Percentiles rank a stretch among this genome's conserved stretches.
phyloP scores from a whole-genome alignment of 2,113 vertebrate genomes.

The Hydropotes inermis region DNA sequence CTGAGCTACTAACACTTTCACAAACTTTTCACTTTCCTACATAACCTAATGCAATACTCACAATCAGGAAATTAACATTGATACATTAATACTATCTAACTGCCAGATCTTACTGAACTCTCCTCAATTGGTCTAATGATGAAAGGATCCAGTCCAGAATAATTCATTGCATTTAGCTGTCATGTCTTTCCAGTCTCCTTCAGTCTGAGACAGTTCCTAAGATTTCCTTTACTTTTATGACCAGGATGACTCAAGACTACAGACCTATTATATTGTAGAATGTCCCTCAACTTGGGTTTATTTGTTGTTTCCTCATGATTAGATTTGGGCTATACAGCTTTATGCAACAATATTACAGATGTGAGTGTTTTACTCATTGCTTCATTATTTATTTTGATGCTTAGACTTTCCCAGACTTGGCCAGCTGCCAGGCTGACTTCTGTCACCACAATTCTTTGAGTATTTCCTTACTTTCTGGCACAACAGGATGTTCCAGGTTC shows the following conservation, averaged over 20 bases:
- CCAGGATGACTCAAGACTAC: neutral
- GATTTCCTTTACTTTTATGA: neutral
- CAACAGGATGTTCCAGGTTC: neutral
- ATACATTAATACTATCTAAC: neutral
- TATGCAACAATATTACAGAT: slow-evolving; percentile 1
- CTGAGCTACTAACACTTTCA: neutral
- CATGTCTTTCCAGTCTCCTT: neutral
- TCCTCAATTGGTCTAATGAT: neutral
- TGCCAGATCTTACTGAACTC: neutral
- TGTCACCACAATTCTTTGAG: neutral
- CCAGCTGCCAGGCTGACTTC: neutral
- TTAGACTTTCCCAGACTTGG: slow-evolving; percentile 39
- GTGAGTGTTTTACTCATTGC: slow-evolving; percentile 1
- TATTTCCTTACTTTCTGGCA: slow-evolving; percentile 18
- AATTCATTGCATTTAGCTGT: neutral
- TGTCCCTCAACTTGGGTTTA: neutral
- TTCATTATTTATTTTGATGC: slow-evolving; percentile 25
- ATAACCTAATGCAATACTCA: neutral
- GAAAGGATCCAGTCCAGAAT: neutral
- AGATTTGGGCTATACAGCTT: neutral
- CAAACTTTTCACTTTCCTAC: too few species aligned
- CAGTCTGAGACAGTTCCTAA: neutral
- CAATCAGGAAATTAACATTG: neutral
- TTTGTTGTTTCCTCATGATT: slow-evolving; percentile 29
- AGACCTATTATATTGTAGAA: neutral